Percentiles rank a stretch among this genome's conserved stretches.
Conservation (phyloP, 2,113 vertebrate genomes). For the Ursus arctos region DNA sequence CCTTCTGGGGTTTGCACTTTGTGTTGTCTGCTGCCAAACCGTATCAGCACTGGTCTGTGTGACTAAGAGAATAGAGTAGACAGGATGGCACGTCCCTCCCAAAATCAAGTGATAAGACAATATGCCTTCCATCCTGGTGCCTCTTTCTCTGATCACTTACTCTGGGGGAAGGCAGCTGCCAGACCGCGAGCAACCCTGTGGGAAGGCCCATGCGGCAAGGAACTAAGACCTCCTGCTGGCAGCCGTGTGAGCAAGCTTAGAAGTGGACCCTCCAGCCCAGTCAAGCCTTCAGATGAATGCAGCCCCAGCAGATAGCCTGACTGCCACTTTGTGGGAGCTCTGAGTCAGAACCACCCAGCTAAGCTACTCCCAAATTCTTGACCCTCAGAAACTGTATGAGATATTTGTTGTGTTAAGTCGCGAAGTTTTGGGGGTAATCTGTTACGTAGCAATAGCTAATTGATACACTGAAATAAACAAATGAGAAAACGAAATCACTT, state of each 20-base stretch:
- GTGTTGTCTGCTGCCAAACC: background rate
- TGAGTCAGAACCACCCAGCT: background rate
- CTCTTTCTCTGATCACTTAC: slow-evolving; percentile 12
- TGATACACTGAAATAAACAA: background rate
- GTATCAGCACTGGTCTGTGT: background rate
- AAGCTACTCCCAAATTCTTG: background rate
- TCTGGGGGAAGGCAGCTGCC: background rate
- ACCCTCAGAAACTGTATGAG: background rate
- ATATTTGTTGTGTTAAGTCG: background rate
- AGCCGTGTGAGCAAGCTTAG: background rate
- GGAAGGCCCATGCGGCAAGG: background rate
- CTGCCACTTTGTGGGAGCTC: background rate
- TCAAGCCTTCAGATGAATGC: background rate
- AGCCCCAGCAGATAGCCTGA: background rate
- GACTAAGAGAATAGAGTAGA: background rate
- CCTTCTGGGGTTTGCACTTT: background rate
- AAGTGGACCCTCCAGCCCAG: background rate
- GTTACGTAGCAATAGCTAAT: background rate
- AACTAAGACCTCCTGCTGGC: background rate
- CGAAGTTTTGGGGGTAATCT: background rate
- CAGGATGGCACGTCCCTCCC: background rate
- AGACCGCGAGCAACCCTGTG: background rate
- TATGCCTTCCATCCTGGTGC: background rate
- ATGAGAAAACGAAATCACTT: background rate
- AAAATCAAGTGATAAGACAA: background rate